These are phyloP conservation scores for Ellobius talpinus DNA, from an alignment of 2,113 vertebrate genomes.

Conservation along the genomic window DNA sequence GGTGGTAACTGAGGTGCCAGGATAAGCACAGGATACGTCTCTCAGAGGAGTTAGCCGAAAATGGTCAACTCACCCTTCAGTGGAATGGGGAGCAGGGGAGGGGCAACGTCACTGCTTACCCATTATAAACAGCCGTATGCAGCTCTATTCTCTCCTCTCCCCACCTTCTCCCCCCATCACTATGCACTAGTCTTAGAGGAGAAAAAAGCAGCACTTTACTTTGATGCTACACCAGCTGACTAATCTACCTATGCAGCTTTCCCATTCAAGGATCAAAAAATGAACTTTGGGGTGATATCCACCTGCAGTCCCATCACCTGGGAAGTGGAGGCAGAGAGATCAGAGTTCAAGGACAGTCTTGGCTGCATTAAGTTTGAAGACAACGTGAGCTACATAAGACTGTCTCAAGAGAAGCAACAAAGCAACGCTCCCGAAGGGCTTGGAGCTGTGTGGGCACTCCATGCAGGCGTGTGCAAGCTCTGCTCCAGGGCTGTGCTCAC, in stretches of 20 bases:
- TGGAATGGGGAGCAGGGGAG: accelerated
- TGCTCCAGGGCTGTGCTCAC: background rate
- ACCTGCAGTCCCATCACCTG: background rate
- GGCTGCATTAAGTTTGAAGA: background rate
- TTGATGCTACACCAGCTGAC: background rate
- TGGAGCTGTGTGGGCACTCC: background rate
- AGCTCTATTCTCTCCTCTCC: too few relatives aligned
- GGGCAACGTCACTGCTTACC: background rate
- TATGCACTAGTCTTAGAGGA: background rate
- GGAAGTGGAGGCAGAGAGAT: background rate
- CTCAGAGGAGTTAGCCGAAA: background rate
- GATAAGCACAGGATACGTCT: background rate
- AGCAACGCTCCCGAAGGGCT: background rate
- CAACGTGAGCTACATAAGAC: background rate
- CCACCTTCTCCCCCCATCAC: background rate
- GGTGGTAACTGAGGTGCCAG: background rate
- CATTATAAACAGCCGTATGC: background rate
- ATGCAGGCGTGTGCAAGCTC: background rate
- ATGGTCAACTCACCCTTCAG: background rate
- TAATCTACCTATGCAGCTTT: background rate
- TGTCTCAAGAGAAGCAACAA: background rate
- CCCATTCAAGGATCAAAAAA: background rate
- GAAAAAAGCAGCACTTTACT: background rate
- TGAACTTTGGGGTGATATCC: background rate
- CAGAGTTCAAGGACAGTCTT: background rate